Conservation (phyloP, 2,888 invertebrate genomes). For the Nymphalis c-album region DNA sequence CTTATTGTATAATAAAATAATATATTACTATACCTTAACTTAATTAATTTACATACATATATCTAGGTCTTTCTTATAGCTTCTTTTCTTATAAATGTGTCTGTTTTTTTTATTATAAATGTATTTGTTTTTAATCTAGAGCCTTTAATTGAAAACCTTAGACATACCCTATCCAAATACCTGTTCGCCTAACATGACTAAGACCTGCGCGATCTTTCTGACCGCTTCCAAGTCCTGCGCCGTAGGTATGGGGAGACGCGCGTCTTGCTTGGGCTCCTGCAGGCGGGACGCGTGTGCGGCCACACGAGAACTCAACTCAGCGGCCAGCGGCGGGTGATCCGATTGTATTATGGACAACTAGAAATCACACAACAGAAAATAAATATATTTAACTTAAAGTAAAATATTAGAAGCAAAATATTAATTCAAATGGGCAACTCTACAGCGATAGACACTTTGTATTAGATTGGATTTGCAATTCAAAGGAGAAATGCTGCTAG, state of each 20-base stretch:
- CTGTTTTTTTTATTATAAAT: no score
- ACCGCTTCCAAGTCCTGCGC: constrained; percentile 65
- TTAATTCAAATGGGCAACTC: no score
- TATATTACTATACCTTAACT: neutral
- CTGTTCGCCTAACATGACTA: constrained; percentile 69
- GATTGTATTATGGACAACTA: constrained; percentile 30
- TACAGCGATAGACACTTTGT: no score
- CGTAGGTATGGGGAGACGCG: constrained; percentile 55
- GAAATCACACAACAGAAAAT: neutral
- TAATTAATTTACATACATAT: no score
- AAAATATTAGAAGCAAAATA: no score
- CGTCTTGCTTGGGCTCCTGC: constrained; percentile 41
- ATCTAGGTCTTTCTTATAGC: no score
- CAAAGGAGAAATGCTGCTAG: no score
- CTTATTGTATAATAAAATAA: neutral
- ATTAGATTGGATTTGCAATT: no score
- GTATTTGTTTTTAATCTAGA: no score
- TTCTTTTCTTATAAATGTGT: no score
- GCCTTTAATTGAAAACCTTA: neutral
- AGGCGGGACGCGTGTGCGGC: constrained; percentile 45
- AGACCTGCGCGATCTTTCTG: constrained; percentile 69
- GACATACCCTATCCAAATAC: constrained; percentile 49
- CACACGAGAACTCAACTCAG: constrained; percentile 34
- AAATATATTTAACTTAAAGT: neutral
- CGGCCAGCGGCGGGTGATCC: constrained; percentile 31